Evolutionary conservation across 53 echinoderm and acorn worm species (phyloP), one percentile per base, ranked within the genome.

Genomic region (Stichopus horrens): DNA sequence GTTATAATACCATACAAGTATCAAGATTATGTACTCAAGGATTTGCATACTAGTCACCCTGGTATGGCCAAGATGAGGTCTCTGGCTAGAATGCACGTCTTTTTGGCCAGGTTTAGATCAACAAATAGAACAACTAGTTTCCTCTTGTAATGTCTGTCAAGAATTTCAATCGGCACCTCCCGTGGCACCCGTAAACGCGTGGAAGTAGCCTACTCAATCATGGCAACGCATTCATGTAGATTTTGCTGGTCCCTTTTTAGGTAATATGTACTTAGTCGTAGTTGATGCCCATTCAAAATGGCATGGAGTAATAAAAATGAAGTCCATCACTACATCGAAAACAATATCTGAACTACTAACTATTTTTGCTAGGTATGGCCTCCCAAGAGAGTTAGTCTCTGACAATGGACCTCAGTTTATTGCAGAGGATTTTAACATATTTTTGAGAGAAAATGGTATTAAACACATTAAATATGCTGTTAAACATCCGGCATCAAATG

Each of bases 211-310:
- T 11, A 58, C 59, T n/a, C 13, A 37, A 11, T 86, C 89, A 9
- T 91, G 94, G 91, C 88, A 93, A 54, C 83, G 94, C 53, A 83
- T 89, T 19, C 91, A 93, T 54, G 80, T 93, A 51, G 94, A 93
- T 55, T 93, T 91, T 84, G 91, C 91, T 11, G 91, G 94, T 54
- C 94, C 91, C 7, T 83, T 91, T 37, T 57, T 86, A 23, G 87
- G 89, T n/a, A 74, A 86, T 23, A 93, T 93, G 91, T 91, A 83
- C 76, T 74, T 93, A 57, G 54, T 91, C 4, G 83, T 91, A 9
- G 84, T 90, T 18, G 91, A 93, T 22, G 91, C 94, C 4, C 79
- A 91, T 65, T 91, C 91, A 14, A 91, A 91, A 68, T 91, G 94
- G 91, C 89, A 87, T 75, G 86, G 89, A 22, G 93, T 89, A 9